phyloP scores from a whole-genome alignment of 2,888 invertebrate genomes.

The Meiosimyza platycephala region DNA sequence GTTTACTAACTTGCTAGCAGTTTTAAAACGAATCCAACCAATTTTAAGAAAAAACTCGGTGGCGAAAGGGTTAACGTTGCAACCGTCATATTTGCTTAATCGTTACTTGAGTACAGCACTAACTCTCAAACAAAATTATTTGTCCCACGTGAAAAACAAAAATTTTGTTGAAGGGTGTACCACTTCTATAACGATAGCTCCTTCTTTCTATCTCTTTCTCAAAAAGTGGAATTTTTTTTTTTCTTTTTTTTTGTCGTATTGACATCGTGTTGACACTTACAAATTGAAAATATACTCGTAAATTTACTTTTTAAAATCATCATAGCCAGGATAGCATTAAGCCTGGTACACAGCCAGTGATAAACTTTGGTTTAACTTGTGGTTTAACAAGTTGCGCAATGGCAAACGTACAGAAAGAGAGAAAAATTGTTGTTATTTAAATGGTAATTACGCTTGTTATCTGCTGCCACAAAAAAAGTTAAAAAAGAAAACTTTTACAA shows the following conservation, averaged over 20 bases:
- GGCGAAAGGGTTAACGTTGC: too few relatives aligned
- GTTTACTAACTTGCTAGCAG: too few relatives aligned
- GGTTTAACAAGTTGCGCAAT: slow-evolving; percentile 40
- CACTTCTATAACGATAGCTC: too few relatives aligned
- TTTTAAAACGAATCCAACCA: too few relatives aligned
- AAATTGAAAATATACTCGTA: slow-evolving; percentile 44
- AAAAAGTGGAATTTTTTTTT: slow-evolving; percentile 3
- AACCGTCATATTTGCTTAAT: too few relatives aligned
- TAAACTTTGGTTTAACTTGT: slow-evolving; percentile 35
- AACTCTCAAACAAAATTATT: too few relatives aligned
- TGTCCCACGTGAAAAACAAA: too few relatives aligned
- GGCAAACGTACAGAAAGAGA: slow-evolving; percentile 3
- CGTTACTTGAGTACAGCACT: too few relatives aligned
- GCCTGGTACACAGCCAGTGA: slow-evolving; percentile 21
- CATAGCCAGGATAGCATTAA: slow-evolving; percentile 15
- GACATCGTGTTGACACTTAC: slow-evolving; percentile 47
- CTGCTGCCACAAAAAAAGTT: slow-evolving; percentile 13
- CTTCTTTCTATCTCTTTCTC: slow-evolving; percentile 4
- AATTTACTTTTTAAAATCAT: slow-evolving; percentile 30
- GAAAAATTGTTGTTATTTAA: slow-evolving; percentile 39
- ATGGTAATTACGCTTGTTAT: slow-evolving; percentile 40
- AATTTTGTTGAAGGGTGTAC: too few relatives aligned
- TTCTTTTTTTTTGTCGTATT: slow-evolving; percentile 33
- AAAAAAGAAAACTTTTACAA: too few relatives aligned
- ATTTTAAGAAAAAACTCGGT: too few relatives aligned